These are phyloP conservation scores for Chroicocephalus ridibundus DNA, from an alignment of 2,113 vertebrate genomes.

Conservation along the genomic window DNA sequence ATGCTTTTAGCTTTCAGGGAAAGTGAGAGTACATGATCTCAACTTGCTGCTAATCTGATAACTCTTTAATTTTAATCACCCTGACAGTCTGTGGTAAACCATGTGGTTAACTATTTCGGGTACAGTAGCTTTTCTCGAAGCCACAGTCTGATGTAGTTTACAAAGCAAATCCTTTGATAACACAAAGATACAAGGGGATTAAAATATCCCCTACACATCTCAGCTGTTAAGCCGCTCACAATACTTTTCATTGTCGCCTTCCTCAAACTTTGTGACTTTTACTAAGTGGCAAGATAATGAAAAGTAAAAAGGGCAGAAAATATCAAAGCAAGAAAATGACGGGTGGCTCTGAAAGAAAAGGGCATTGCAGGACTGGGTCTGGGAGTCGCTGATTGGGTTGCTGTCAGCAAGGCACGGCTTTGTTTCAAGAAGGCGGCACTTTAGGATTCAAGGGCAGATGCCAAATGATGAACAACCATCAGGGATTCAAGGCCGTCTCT, in stretches of 20 bases:
- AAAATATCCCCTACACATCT: not conserved
- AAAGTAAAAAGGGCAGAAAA: not conserved
- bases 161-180: not conserved
- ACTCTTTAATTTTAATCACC: conserved; percentile 67
- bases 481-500: not conserved
- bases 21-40: conserved; percentile 61
- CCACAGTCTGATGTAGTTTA: conserved; percentile 41
- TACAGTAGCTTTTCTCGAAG: conserved; percentile 3
- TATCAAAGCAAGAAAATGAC: not conserved
- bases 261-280: not conserved
- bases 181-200: not conserved
- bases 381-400: not conserved
- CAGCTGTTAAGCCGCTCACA: not conserved
- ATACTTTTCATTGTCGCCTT: not conserved
- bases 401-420: not conserved
- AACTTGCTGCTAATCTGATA: conserved; percentile 58
- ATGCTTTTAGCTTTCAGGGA: conserved; percentile 56
- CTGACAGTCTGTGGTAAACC: conserved; percentile 65
- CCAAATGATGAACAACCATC: not conserved
- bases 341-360: not conserved
- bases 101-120: conserved; percentile 69
- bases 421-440: not conserved
- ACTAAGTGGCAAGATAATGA: not conserved
- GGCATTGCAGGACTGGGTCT: not conserved
- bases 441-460: not conserved